Evolutionary conservation across 1,140 invertebrate species (phyloP), one percentile per base, ranked within the genome.

Genomic region (Cryptotermes secundus): DNA sequence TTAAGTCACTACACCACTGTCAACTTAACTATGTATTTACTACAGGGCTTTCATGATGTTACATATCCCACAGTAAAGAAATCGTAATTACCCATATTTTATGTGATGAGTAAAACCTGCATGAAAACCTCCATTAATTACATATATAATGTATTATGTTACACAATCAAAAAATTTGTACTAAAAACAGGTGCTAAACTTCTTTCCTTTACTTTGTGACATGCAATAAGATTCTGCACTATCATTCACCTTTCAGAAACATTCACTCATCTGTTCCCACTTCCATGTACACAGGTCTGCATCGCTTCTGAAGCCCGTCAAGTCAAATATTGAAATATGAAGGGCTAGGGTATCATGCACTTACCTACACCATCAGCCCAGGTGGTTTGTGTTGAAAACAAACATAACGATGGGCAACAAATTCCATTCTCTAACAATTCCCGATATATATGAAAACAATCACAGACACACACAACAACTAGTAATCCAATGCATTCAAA

Each of bases 351-450:
- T 72, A n/a, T 72, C 59, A 72, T 72, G 59, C 59, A 72, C 59
- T 72, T 72, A 72, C 59, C 59, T 72, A 72, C 26, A 72, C 59
- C 59, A 72, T 10, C 59, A 72, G 59, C 59, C 59, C n/a, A 72
- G 59, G 59, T n/a, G 59, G 59, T 72, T 72, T 72, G 59, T 72
- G 59, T 72, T 31, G 59, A 31, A 72, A 72, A 72, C 59, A 72
- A 72, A 72, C 59, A 42, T 42, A 72, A 72, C n/a, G 59, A n/a
- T 72, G 59, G 59, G 59, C 59, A 72, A 72, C 26, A 59, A 59
- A 59, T 59, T 59, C 53, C 53, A 19, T 59, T 59, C 53, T 59
- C 53, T 59, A 59, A 59, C 53, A 72, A n/a, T 72, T 72, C 59
- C n/a, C 59, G 59, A 72, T 6, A 72, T 6, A 72, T 72, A 72